Base-by-base conservation (phyloP, 2,888 invertebrate genomes). In the Ennomos quercinarius region DNA sequence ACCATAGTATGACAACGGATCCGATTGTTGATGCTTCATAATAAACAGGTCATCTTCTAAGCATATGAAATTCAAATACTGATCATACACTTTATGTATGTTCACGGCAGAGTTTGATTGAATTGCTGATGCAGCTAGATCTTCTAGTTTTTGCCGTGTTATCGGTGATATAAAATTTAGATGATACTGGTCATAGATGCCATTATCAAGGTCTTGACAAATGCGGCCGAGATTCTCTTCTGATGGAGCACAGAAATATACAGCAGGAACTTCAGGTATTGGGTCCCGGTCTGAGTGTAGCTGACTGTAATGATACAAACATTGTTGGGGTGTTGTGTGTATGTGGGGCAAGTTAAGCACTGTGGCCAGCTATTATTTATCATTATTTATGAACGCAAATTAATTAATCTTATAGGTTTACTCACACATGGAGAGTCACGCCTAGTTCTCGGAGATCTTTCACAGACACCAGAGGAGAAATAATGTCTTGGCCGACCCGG, bases 201-300 rank as follows among this genome's bases (percentile, higher is more conserved):
- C 96, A 86, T 96, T 97, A 68, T 96, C 96, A 54, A 98, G 93
- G 84, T 98, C 98, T 88, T 98, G 97, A 65, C 97, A 96, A 66
- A 99, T 98, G 68, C 99, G 94, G 46, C 96, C 97, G 42, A 99
- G 94, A 88, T 99, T 99, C 83, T 99, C 99, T 79, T 99, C 98
- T 10, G 97, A 96, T 3, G 99, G 99, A 68, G 97, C 95, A 85
- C 99, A 98, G 87, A 99, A 99, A 85, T 99, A 99, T 40, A 99
- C 96, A 0, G 99, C 99, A 47, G 99, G 99, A 2, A 99, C 99
- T 93, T 99, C 99, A 8, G 99, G 99, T 76, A 99, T 98, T n/a
- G 96, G 94, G 82, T 97, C 97, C 60, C 97, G 94, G 80, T 97
- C 97, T 8, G 97, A 97, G 88, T 98, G 98, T 52, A 98, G 89